Conservation (phyloP, 2,797 vertebrate species). For the Eospalax fontanierii region DNA sequence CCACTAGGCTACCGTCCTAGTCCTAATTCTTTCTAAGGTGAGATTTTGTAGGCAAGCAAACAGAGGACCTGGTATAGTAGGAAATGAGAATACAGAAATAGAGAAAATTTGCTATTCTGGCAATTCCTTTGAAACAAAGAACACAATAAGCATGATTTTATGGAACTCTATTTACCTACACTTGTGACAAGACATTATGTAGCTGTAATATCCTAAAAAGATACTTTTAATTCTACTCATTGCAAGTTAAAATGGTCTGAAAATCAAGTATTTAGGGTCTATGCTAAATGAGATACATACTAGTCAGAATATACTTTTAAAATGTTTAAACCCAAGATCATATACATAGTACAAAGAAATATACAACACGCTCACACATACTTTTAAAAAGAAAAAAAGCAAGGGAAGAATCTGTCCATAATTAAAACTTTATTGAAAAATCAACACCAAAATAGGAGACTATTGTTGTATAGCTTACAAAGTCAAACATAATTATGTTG, state of each 20-base stretch:
- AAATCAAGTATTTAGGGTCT: constrained; percentile 36
- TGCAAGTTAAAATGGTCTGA: constrained; percentile 33
- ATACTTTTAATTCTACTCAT: not conserved
- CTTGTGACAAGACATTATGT: not conserved
- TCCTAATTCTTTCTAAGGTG: not conserved
- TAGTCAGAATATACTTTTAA: constrained; percentile 53
- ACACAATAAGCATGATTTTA: not conserved
- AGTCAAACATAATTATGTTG: constrained; percentile 81
- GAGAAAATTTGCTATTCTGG: not conserved
- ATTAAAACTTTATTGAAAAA: constrained; percentile 88
- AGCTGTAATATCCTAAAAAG: not conserved
- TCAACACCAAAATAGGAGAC: constrained; percentile 85
- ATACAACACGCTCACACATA: not conserved
- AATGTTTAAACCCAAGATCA: no score
- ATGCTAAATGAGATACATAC: constrained; percentile 16
- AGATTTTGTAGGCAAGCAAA: constrained; percentile 12
- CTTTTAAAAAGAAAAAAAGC: not conserved
- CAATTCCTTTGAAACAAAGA: constrained; percentile 5
- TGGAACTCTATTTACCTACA: not conserved
- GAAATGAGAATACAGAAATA: constrained; percentile 23
- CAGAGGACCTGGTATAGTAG: not conserved
- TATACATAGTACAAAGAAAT: constrained; percentile 1
- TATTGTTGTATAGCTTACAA: constrained; percentile 78
- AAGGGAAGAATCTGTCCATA: constrained; percentile 76
- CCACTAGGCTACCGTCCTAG: not conserved